phyloP scores from a whole-genome alignment of 2,888 invertebrate genomes.

The Papilio demoleus region DNA sequence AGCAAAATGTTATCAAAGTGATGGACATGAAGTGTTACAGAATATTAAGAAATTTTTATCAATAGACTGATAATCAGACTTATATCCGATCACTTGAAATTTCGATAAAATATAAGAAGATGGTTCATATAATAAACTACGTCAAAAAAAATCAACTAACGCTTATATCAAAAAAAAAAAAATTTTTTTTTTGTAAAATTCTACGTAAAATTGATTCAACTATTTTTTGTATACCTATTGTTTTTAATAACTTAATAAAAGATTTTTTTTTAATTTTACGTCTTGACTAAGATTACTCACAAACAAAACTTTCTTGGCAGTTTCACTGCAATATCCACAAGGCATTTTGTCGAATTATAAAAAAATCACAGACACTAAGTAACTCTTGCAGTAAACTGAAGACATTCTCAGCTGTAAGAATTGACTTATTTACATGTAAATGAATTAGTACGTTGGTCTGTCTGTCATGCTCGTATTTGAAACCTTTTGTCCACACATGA shows the following conservation, averaged over 20 bases:
- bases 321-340: conserved; percentile 74
- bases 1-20: conserved; percentile 35
- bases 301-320: conserved; percentile 65
- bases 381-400: conserved; percentile 52
- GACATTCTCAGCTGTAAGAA: conserved; percentile 47
- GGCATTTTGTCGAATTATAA: conserved; percentile 60
- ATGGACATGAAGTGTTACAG: conserved; percentile 19
- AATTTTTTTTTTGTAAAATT: too few species aligned
- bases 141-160: too few species aligned
- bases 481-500: conserved; percentile 54
- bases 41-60: conserved; percentile 15
- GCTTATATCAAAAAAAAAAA: too few species aligned
- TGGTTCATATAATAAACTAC: background rate
- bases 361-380: conserved; percentile 31
- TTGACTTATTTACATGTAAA: conserved; percentile 72
- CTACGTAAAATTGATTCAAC: too few species aligned
- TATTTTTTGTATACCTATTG: too few species aligned
- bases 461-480: conserved; percentile 66
- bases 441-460: conserved; percentile 66
- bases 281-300: conserved; percentile 57
- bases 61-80: background rate
- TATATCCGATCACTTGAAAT: background rate
- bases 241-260: too few species aligned
- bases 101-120: background rate
- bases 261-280: too few species aligned